Conservation (phyloP, 2,888 invertebrate species). For the Dicyrtomina minuta region DNA sequence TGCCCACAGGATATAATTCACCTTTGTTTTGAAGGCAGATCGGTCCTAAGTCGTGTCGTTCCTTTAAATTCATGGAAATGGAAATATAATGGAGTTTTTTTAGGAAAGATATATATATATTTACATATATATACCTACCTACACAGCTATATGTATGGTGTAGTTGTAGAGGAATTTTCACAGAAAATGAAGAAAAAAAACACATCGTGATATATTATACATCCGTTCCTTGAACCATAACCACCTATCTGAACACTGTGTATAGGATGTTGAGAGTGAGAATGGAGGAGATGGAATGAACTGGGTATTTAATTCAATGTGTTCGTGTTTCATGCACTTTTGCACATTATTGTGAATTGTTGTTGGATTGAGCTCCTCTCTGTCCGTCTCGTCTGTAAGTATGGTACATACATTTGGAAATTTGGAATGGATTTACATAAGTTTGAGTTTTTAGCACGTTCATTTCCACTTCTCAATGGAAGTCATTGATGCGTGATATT, state of each 20-base stretch:
- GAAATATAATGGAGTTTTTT: background rate
- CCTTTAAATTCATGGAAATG: background rate
- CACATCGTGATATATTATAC: no score
- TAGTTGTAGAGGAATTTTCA: background rate
- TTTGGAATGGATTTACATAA: background rate
- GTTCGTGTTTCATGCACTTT: conserved; percentile 12
- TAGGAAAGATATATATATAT: background rate
- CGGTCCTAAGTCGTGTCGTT: background rate
- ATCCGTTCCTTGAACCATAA: background rate
- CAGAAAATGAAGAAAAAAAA: conserved; percentile 9
- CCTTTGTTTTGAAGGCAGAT: conserved; percentile 2
- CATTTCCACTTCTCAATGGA: background rate
- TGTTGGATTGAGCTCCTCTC: no score
- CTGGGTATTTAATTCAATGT: background rate
- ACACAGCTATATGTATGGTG: no score
- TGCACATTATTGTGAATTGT: conserved; percentile 7
- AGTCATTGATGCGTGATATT: conserved; percentile 18
- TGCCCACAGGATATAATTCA: conserved; percentile 21
- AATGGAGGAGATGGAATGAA: background rate
- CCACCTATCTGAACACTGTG: background rate
- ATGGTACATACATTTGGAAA: no score
- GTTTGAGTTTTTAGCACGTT: conserved; percentile 4
- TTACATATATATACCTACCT: no score
- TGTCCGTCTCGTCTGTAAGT: background rate
- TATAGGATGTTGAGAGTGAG: background rate